Evolutionary conservation across 2,888 invertebrate species (phyloP), one percentile per base, ranked within the genome.

Genomic region (Sturmia bella): DNA sequence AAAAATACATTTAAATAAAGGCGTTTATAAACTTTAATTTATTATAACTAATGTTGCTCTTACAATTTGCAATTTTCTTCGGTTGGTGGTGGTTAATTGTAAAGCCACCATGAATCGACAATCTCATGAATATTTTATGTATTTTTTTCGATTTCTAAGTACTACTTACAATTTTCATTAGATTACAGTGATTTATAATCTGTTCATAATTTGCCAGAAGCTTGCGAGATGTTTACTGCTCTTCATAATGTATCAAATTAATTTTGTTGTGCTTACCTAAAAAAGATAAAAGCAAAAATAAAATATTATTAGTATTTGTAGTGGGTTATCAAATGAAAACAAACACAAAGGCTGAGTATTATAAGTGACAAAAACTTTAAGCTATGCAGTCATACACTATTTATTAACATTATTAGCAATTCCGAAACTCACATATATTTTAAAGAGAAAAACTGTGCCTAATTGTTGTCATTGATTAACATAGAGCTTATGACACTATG

Each of bases 71-170:
- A 21, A 52, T 70, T 79, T 61, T 69, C 19, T 61, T 41, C 52
- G 52, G 45, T 66, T 78, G 64, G 48, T 56, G 64, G 69, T 69
- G 37, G 41, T 61, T 78, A 56, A 66, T 43, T 32, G 7, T 32
- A 32, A 32, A 21, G 27, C 17, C 66, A 50, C 24, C n/a, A 15
- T 64, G 54, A 64, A 64, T 39, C 27, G 19, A 15, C 57, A 76
- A 19, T 3, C 37, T 57, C 45, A 82, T 82, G 78, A 82, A 82
- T 82, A 82, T 78, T 74, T 82, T 74, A 81, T 72, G 37, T 9
- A 56, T 56, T 61, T 50, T 63, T 59, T 43, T 50, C 9, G 45
- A 72, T 54, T 69, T 37, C 37, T 75, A 70, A 70, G 74, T 82
- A 82, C 82, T 82, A 82, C 82, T 82, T 82, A 82, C 81, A 41